Base-by-base conservation (phyloP, 2,888 invertebrate genomes). In the Gnatocerus cornutus region DNA sequence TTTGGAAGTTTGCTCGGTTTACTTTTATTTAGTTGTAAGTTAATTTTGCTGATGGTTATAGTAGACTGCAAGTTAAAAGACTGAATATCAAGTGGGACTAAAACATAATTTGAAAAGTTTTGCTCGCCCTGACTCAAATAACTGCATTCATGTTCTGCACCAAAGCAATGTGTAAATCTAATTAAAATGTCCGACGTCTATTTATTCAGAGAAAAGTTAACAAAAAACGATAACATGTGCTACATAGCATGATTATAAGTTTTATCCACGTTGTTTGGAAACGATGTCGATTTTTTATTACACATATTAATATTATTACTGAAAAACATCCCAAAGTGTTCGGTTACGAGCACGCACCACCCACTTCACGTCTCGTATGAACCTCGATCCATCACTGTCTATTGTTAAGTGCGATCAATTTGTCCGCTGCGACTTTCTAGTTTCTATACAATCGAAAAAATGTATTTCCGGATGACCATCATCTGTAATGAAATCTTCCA, bases 381-480 rank as follows among this genome's bases (percentile, higher is more conserved):
- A n/a, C 14, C 33, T 46, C 59, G 16, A 61, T 61, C 59, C 59
- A 61, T 61, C 59, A 61, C 46, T 33, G 48, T 61, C 59, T 41
- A 21, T 41, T 58, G 59, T 59, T 59, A 46, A 45, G 33, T 59
- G 45, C 29, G 9, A 59, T 59, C 43, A 59, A 59, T 59, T 59
- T 59, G 45, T 45, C 43, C 43, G 45, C 13, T 27, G n/a, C 52
- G 56, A 56, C 53, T 52, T 52, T 12, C 21, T 52, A 30, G 52
- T 30, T 52, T 30, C 52, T 52, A 29, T 12, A 9, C 3, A 14
- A 8, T 53, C 3, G n/a, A 9, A 14, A 55, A 55, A 39, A 39
- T 9, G 43, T 29, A 43, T 56, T 56, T 56, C 29, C 43, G 45
- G 30, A 14, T 30, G 30, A 9, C 45, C 46, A 12, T 39, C 29